Percentiles rank a stretch among this genome's conserved stretches.
These are phyloP conservation scores for Drosophila yooni DNA, from an alignment of 2,888 invertebrate genomes.

Conservation along the genomic window DNA sequence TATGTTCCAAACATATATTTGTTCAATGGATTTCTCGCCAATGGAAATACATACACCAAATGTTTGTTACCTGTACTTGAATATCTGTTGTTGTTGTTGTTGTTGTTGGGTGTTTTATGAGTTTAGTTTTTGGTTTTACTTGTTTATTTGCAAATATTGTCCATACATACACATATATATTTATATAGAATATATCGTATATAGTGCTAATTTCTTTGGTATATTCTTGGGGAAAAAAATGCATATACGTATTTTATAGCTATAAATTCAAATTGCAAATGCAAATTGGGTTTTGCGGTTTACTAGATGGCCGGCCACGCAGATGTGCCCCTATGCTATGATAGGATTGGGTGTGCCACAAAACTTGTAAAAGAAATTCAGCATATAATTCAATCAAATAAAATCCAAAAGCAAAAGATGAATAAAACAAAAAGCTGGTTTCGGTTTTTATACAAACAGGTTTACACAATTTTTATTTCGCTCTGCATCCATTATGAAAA, in stretches of 20 bases:
- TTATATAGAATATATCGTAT: conserved; percentile 31
- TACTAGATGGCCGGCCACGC: conserved; percentile 33
- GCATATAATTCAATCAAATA: not conserved
- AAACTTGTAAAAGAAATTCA: conserved; percentile 3
- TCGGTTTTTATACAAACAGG: conserved; percentile 77
- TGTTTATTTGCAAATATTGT: conserved; percentile 59
- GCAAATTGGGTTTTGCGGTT: conserved; percentile 69
- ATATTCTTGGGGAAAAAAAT: conserved; percentile 41
- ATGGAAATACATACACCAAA: conserved; percentile 22
- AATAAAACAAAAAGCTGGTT: conserved; percentile 53
- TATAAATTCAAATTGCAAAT: conserved; percentile 79
- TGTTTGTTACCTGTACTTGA: conserved; percentile 47
- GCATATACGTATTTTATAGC: conserved; percentile 58
- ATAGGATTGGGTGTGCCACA: conserved; percentile 1
- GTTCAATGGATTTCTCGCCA: no score
- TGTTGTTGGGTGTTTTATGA: conserved; percentile 20
- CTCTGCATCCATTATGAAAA: conserved; percentile 40
- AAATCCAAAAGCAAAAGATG: conserved; percentile 9
- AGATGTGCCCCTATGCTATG: not conserved
- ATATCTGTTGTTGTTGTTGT: conserved; percentile 10
- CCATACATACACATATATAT: conserved; percentile 60
- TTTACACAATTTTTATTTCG: conserved; percentile 64
- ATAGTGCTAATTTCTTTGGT: conserved; percentile 36
- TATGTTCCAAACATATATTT: conserved; percentile 6
- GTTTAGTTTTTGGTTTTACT: conserved; percentile 10